Percentiles rank a stretch among this genome's conserved stretches.
These are phyloP conservation scores for Girardinus metallicus DNA, from an alignment of 2,797 vertebrate genomes.

Conservation along the genomic window DNA sequence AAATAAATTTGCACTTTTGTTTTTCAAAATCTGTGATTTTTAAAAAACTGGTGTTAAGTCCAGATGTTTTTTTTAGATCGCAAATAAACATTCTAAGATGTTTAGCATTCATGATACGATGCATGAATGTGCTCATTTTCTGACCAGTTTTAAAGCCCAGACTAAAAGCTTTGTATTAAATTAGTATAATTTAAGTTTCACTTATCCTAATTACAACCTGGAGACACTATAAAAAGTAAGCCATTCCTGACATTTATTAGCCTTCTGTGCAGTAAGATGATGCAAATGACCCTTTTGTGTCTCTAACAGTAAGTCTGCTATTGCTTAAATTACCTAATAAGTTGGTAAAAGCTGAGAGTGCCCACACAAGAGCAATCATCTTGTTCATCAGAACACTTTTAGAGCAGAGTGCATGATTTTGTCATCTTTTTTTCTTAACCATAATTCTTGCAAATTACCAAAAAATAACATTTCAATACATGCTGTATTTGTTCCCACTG, in stretches of 20 bases:
- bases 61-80: neutral
- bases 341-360: conserved; percentile 31
- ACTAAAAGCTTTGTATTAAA: conserved; percentile 28
- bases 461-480: conserved; percentile 61
- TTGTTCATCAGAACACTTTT: conserved; percentile 40
- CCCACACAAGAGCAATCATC: conserved; percentile 52
- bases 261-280: conserved; percentile 36
- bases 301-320: conserved; percentile 42
- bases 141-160: conserved; percentile 9
- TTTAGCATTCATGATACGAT: neutral
- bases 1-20: neutral
- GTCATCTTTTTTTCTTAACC: conserved; percentile 32
- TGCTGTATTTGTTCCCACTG: conserved; percentile 41
- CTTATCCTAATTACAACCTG: conserved; percentile 22
- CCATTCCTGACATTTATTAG: conserved; percentile 30
- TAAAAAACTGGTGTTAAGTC: neutral
- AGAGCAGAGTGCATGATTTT: conserved; percentile 30
- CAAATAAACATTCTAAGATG: neutral
- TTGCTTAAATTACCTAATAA: conserved; percentile 52
- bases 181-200: conserved; percentile 27
- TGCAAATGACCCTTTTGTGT: conserved; percentile 47
- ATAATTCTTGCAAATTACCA: conserved; percentile 47
- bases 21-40: neutral
- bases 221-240: conserved; percentile 28
- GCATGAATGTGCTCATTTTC: neutral